Percentiles rank a stretch among this genome's conserved stretches.
phyloP scores from a whole-genome alignment of 2,113 vertebrate species.

The Nicator chloris region DNA sequence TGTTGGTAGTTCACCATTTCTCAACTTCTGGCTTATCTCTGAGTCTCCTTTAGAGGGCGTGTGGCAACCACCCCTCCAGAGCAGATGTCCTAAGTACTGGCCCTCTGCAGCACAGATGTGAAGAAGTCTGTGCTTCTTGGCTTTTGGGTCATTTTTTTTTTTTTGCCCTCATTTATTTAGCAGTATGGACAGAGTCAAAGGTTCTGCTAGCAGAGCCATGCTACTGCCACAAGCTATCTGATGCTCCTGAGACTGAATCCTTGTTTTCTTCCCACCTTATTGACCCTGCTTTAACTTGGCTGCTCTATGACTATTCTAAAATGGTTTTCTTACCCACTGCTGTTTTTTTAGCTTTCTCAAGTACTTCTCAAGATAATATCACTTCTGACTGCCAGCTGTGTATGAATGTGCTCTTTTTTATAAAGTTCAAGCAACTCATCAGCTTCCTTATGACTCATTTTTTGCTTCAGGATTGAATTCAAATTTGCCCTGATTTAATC shows the following conservation, averaged over 20 bases:
- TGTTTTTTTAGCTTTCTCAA: slow-evolving; percentile 34
- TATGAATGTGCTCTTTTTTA: slow-evolving; percentile 28
- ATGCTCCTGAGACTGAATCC: neutral
- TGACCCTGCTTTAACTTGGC: slow-evolving; percentile 1
- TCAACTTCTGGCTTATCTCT: neutral
- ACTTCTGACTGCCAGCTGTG: slow-evolving; percentile 49
- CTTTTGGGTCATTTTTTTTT: neutral
- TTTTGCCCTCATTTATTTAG: neutral
- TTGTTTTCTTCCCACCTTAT: neutral
- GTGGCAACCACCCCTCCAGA: neutral
- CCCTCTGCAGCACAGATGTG: neutral
- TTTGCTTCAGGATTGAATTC: slow-evolving; percentile 60
- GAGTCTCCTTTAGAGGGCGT: neutral
- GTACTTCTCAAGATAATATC: slow-evolving; percentile 41
- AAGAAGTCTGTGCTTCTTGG: neutral
- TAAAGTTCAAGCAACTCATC: slow-evolving; percentile 52
- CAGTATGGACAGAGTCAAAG: neutral
- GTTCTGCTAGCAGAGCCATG: neutral
- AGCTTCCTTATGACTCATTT: slow-evolving; percentile 60
- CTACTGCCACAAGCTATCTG: neutral
- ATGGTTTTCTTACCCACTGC: neutral
- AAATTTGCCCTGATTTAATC: slow-evolving; percentile 55
- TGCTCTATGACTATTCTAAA: neutral
- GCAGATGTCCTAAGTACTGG: neutral
- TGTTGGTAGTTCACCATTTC: neutral